Conservation (phyloP, 2,888 invertebrate genomes). For the Caenorhabditis imperialis region DNA sequence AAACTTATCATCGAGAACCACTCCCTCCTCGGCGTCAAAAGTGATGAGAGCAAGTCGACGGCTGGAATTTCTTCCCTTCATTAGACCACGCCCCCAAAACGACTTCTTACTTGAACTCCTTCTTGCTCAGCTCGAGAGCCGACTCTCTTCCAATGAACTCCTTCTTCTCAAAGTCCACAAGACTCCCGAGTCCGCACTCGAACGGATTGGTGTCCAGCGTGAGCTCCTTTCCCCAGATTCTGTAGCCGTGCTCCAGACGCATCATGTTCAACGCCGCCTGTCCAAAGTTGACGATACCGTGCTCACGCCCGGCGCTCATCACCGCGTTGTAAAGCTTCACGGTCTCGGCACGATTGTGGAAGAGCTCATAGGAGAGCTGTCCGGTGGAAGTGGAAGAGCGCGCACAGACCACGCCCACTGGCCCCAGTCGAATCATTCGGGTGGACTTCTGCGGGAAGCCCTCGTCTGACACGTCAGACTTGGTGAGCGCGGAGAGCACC, state of each 20-base stretch:
- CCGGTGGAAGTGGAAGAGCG: constrained; percentile 76
- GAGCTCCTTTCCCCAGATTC: constrained; percentile 77
- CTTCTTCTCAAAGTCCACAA: constrained; percentile 61
- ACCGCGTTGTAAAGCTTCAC: constrained; percentile 78
- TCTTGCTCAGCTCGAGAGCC: constrained; percentile 78
- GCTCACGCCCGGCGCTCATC: constrained; percentile 76
- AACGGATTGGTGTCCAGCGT: constrained; percentile 79
- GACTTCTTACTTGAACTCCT: constrained; percentile 50
- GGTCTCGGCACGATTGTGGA: constrained; percentile 78
- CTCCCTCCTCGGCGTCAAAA: constrained; percentile 57
- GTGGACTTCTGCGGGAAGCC: constrained; percentile 79
- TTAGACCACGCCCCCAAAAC: constrained; percentile 7
- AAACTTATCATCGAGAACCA: constrained; percentile 48
- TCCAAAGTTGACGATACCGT: constrained; percentile 79
- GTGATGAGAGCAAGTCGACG: constrained; percentile 63
- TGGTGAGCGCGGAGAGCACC: constrained; percentile 77
- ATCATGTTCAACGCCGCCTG: constrained; percentile 79
- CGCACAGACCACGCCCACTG: constrained; percentile 67
- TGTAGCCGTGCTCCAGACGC: constrained; percentile 79
- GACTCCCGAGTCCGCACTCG: constrained; percentile 79
- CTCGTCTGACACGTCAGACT: constrained; percentile 75
- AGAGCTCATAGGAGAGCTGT: constrained; percentile 80
- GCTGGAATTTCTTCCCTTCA: constrained; percentile 36
- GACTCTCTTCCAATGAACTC: constrained; percentile 72
- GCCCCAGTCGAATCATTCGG: constrained; percentile 75